Base-by-base conservation (phyloP, 2,888 invertebrate genomes). In the Tachina grossa region DNA sequence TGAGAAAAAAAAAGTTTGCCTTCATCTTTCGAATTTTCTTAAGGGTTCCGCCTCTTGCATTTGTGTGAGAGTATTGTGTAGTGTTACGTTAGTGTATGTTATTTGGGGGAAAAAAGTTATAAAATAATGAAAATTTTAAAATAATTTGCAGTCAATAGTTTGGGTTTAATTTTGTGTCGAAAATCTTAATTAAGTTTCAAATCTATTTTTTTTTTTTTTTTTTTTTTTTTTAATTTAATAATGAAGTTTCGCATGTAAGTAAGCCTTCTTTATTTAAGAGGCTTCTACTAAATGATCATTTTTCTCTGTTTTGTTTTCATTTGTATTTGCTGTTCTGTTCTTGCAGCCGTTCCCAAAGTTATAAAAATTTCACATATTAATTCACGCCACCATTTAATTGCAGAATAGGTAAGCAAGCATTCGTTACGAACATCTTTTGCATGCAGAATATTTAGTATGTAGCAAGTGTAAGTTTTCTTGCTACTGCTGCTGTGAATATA, bases 301-400 rank as follows among this genome's bases (percentile, higher is more conserved):
- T 59, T 43, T 84, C 88, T 89, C 87, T 83, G 83, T 87, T 89
- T 89, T 87, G 88, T 84, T 85, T 79, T 57, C 66, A 11, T 63
- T 31, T 31, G 31, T 31, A 31, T 31, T 31, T 31, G 31, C 6
- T 31, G 31, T 31, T 43, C n/a, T 61, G 14, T 19, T 63, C 43
- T 16, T 55, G 65, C 14, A 19, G 75, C 72, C 68, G 57, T 83
- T 92, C 49, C 91, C 90, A 76, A 91, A 91, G 92, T 89, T 65
- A 92, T 91, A 6, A 91, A 89, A 19, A 90, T 88, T 39, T 80
- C 88, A 81, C 89, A 90, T 43, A 92, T 91, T 51, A 90, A 77
- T 19, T 91, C 89, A 82, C 5, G 31, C 31, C 31, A 31, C 31
- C 31, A 6, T 31, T 31, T 1, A 89, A 88, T 3, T 90, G 88